Base-by-base conservation (phyloP, 1,140 invertebrate genomes). In the Diachasmimorpha longicaudata region DNA sequence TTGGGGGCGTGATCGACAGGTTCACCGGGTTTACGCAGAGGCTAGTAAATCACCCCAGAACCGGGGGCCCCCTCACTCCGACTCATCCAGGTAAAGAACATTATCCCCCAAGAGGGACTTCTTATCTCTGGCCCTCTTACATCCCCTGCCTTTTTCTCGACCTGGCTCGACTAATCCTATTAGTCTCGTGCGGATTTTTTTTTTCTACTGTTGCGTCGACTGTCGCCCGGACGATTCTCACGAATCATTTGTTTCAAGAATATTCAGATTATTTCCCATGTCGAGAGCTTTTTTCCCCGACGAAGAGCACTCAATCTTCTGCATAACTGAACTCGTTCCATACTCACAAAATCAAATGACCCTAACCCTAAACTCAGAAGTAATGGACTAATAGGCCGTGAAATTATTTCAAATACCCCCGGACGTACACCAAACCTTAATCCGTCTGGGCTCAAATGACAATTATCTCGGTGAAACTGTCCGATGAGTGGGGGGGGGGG, bases 151-250 rank as follows among this genome's bases (percentile, higher is more conserved):
- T 52, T 44, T 42, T 25, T 80, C 81, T 74, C 78, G 78, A 78
- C 76, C 82, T 78, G 80, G 79, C 82, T 81, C 77, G 63, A 70
- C 70, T 84, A 82, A 85, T 84, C 84, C 81, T 83, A 82, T 83
- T 84, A 84, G 48, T 52, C 48, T 52, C 19, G 21, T 10, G 58
- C 58, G 19, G 14, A 25, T 63, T 63, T 63, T 63, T 55, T 21
- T 52, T 19, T 52, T 58, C 13, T 31, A 31, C 58, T 25, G 58
- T 63, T 63, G 58, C 58, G 58, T 63, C 48, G 48, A 52, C 48
- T 79, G 46, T 36, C 74, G 25, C 63, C 52, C 67, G 67, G 63
- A 23, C 14, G 14, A 52, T 36, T 52, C 70, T 76, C 11, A 55
- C 74, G 16, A 52, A 74, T 74, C 48, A 76, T 63, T 44, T 71